Evolutionary conservation across 2,888 invertebrate species (phyloP), one percentile per base, ranked within the genome.

Genomic region (Rhagonycha lutea): DNA sequence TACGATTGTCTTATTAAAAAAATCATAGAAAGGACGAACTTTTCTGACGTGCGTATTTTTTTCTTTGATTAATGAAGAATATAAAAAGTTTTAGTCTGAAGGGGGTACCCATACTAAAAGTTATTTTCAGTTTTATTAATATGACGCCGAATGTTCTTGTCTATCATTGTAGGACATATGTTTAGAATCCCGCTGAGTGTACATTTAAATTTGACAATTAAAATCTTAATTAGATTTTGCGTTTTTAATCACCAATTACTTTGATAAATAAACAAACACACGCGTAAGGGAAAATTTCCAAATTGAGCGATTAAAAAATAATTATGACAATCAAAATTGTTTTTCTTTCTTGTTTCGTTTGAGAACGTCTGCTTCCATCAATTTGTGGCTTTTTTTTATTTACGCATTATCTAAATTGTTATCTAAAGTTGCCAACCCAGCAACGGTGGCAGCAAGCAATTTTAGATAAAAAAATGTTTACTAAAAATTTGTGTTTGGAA

Each of bases 51-150:
- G 81, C 80, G 82, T 82, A 82, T 77, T 77, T 81, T 83, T 84
- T 47, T 47, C 47, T 47, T 84, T 85, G 85, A 85, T 85, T 85
- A 85, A 85, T 85, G 84, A 77, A 80, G 82, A 84, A 83, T 85
- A 86, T 84, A 86, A 86, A 86, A 86, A 85, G 83, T 83, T 82
- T 80, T 82, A 80, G 83, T 82, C 83, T 83, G 83, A 81, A 83
- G 85, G 83, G 83, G 83, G 83, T 80, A 80, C 47, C 47, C n/a
- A 12, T 70, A 78, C 79, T 79, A 70, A 72, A 76, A 82, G 84
- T 84, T 86, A 86, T 87, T 86, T 86, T 86, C 79, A 84, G 85
- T 84, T 85, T 85, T 86, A 86, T 86, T 87, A 86, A 86, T 86
- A 86, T 86, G 85, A 84, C 84, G 84, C 86, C 86, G 86, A 86